A percentile compares a stretch with the other conserved stretches of the same genome.
phyloP scores from a whole-genome alignment of 1,140 invertebrate genomes.

The Drusus annulatus region DNA sequence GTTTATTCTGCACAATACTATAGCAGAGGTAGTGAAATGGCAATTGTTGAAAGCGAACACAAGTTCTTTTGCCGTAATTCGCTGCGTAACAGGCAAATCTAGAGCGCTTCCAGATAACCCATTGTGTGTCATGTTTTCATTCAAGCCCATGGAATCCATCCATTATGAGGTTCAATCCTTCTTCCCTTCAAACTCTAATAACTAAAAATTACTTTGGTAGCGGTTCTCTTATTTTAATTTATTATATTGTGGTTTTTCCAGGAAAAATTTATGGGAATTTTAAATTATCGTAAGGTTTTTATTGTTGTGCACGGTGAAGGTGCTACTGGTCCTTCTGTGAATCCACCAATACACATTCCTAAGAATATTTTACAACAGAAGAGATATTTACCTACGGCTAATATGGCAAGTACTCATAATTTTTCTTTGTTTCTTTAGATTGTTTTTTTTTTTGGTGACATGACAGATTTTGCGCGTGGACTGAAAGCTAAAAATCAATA shows the following conservation, averaged over 20 bases:
- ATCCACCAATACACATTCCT: constrained; percentile 28
- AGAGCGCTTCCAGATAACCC: constrained; percentile 65
- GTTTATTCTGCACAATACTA: constrained; percentile 32
- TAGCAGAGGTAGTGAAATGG: constrained; percentile 7
- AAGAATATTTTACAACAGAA: constrained; percentile 23
- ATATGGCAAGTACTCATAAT: not conserved
- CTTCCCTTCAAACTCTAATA: not conserved
- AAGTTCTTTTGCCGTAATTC: constrained; percentile 61
- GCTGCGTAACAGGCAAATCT: constrained; percentile 65
- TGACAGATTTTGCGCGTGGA: not conserved
- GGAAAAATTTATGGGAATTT: constrained; percentile 32
- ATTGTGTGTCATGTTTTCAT: constrained; percentile 66
- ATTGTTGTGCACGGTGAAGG: constrained; percentile 32
- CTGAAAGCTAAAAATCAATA: no score
- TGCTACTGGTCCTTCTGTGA: not conserved
- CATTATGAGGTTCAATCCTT: constrained; percentile 64
- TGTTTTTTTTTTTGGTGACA: not conserved
- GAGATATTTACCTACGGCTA: not conserved
- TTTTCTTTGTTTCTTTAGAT: not conserved
- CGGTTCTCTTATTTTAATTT: not conserved
- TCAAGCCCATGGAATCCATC: constrained; percentile 68
- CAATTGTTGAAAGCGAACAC: constrained; percentile 16
- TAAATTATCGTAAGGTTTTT: constrained; percentile 28
- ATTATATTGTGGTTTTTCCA: not conserved
- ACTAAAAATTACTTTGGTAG: no score